Evolutionary conservation across 1,140 invertebrate species (phyloP), one percentile per base, ranked within the genome.

Genomic region (Liolophura sinensis): DNA sequence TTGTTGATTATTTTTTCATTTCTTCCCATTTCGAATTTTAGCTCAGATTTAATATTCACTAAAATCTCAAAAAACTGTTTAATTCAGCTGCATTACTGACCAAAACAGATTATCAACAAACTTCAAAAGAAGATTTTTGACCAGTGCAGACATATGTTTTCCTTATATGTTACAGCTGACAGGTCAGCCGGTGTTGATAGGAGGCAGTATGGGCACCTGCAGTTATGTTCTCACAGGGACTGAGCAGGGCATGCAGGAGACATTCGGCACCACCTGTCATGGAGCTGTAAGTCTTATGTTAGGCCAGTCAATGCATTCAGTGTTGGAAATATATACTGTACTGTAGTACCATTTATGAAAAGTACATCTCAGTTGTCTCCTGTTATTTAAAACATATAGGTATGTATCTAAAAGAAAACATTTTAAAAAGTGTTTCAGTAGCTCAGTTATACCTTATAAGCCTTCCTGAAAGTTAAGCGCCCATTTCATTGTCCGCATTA

Each of bases 131-230:
- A 40, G 31, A 40, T 9, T 40, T 40, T 3, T 40, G 3, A 40
- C 31, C 31, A 40, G 3, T 40, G 9, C 31, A 5, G 31, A 40
- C 9, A 9, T 40, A 9, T 40, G 31, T 40, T 49, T 51, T 61
- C 62, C 52, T 59, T 46, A 63, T 48, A 60, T 27, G 22, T 69
- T 69, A 18, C 92, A 98, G 85, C 82, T 98, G 60, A 98, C 95
- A 46, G 97, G 98, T 0, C 98, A 99, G 81, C 98, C 98, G 6
- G 97, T 99, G 16, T 86, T 99, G 12, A 99, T 99, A 81, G 97
- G 97, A 59, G 98, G 98, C 57, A 98, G 97, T 15, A 99, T 99
- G 98, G 98, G 98, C 25, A 99, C 98, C 0, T 99, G 97, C 79
- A 98, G 96, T 82, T 99, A 99, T 86, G 96, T 99, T 5, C 86